A percentile compares a stretch with the other conserved stretches of the same genome.
phyloP scores from a whole-genome alignment of 2,888 invertebrate species.

The Hirudinaria manillensis region DNA sequence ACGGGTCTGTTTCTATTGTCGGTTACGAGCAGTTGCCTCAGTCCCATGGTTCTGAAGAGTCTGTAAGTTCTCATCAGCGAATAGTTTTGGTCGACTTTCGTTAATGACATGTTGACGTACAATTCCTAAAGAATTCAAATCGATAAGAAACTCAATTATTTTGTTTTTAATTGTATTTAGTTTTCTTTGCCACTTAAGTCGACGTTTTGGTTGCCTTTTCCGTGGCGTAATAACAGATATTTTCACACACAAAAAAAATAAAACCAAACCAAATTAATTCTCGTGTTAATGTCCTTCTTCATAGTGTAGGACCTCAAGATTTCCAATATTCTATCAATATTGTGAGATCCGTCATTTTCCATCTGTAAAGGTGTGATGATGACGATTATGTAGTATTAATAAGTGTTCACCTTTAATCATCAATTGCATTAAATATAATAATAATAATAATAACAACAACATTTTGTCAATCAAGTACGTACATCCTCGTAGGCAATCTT shows the following conservation, averaged over 20 bases:
- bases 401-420: not conserved
- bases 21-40: constrained; percentile 48
- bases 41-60: constrained; percentile 48
- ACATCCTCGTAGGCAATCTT: constrained; percentile 40
- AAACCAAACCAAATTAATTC: constrained; percentile 20
- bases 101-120: constrained; percentile 47
- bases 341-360: constrained; percentile 1
- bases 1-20: constrained; percentile 45
- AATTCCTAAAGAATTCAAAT: constrained; percentile 36
- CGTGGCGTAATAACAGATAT: no score
- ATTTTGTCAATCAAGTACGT: constrained; percentile 1
- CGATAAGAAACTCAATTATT: not conserved
- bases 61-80: constrained; percentile 48
- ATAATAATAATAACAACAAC: no score
- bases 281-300: constrained; percentile 27
- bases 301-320: constrained; percentile 27
- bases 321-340: constrained; percentile 20
- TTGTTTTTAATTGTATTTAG: no score
- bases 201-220: no score
- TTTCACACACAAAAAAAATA: no score
- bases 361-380: not conserved
- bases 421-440: no score
- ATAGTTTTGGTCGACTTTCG: constrained; percentile 44
- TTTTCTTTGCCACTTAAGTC: no score
- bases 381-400: not conserved